Evolutionary conservation across 30 jellyfish, hydroid and myxozoan species (phyloP), one percentile per base, ranked within the genome.

Genomic region (Hydractinia echinata): DNA sequence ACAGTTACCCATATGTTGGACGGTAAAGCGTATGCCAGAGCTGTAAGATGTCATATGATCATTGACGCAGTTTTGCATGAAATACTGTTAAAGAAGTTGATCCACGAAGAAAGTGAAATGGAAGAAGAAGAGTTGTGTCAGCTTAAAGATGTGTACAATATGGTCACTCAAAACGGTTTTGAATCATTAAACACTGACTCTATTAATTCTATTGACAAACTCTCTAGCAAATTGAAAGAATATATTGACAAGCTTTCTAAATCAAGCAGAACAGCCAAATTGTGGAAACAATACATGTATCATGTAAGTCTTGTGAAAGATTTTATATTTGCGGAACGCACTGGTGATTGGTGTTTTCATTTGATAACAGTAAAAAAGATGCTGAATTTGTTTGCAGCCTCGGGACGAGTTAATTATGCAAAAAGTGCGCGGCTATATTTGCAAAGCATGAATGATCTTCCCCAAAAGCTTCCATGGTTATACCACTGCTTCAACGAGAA

Each of bases 381-480:
- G 92, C 30, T 85, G 53, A 85, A 80, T 72, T 80, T 69, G 18
- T 85, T 79, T 68, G 94, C 91, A 73, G 91, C 86, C 30, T 30
- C 94, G 16, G 92, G 85, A 53, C 87, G 70, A 39, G 72, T 64
- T 62, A 60, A 80, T 87, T 82, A n/a, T n/a, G n/a, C n/a, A n/a
- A n/a, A n/a, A n/a, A n/a, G n/a, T n/a, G n/a, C n/a, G n/a, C n/a
- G n/a, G n/a, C n/a, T n/a, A n/a, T n/a, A n/a, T n/a, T n/a, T n/a
- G n/a, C n/a, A n/a, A n/a, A n/a, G n/a, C n/a, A n/a, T n/a, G n/a
- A n/a, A n/a, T n/a, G n/a, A n/a, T n/a, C n/a, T n/a, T n/a, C n/a
- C n/a, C n/a, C n/a, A n/a, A n/a, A n/a, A n/a, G n/a, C n/a, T n/a
- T n/a, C n/a, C n/a, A n/a, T n/a, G n/a, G n/a, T n/a, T n/a, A n/a